Base-by-base conservation (phyloP, 2,113 vertebrate species). In the Genyomyrus donnyi region DNA sequence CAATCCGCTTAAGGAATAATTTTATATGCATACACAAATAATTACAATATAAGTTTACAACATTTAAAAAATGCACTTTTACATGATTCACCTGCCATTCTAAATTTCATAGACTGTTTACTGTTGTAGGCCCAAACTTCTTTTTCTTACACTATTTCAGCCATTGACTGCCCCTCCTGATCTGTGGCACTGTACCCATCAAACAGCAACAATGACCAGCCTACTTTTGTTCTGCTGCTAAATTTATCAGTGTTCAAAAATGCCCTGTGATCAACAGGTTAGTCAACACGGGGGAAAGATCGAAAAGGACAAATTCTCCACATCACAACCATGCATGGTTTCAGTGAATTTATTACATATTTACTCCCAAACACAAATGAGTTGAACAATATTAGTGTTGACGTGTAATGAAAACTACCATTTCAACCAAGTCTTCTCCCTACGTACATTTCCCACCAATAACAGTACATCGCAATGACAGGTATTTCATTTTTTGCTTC, bases 391-490 rank as follows among this genome's bases (percentile, higher is more conserved):
- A 94, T 94, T 94, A 93, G 90, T 88, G 92, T 94, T 90, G 92
- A 31, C 48, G 52, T 56, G 50, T 49, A 87, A 87, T 87, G 89
- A 93, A 88, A 91, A 92, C 91, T 90, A 93, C 92, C 93, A 77
- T 91, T 93, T 95, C 93, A 94, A 94, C 94, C 89, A 88, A 83
- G 39, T 45, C 27, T 42, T 80, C 93, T 95, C 89, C 91, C 93
- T 92, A 94, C 93, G 94, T 94, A 95, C 94, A 95, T 95, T 95
- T 94, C 93, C 93, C 93, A 91, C 90, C 94, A 95, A 95, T 96
- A 96, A 96, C 95, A 95, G 91, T 94, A 92, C 90, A 92, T 95
- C 93, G 94, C 91, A 93, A 92, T 92, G 93, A 92, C 52, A 52
- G 31, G 52, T 8, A 45, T 11, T 39, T 45, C 39, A 85, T 46